These are phyloP conservation scores for Acridotheres tristis DNA, from an alignment of 2,797 vertebrate genomes.

Conservation along the genomic window DNA sequence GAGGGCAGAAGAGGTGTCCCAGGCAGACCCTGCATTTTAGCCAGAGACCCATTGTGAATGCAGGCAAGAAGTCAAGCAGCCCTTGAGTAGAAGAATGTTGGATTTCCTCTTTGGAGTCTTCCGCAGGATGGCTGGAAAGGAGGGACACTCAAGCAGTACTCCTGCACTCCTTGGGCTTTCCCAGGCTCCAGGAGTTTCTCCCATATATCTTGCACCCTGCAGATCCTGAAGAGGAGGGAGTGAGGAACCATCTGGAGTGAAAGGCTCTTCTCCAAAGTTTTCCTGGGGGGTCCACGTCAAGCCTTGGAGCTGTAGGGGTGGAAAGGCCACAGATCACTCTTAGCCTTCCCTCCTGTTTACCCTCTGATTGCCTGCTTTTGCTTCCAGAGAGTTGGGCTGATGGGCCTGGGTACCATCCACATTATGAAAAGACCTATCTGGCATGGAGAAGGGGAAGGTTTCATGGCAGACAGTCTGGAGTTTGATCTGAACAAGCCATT, in stretches of 20 bases:
- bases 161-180: neutral
- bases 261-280: neutral
- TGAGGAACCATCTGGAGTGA: neutral
- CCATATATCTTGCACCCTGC: neutral
- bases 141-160: neutral
- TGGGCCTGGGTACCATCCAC: neutral
- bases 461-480: neutral
- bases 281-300: neutral
- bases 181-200: neutral
- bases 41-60: neutral
- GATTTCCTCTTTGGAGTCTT: neutral
- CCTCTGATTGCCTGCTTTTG: neutral
- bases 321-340: neutral
- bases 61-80: accelerated
- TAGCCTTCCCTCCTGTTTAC: neutral
- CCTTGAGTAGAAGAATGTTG: neutral
- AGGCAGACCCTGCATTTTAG: neutral
- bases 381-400: neutral
- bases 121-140: neutral
- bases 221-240: neutral
- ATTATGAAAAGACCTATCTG: neutral
- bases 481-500: neutral
- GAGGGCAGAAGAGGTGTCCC: neutral
- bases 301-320: neutral
- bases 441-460: neutral